Evolutionary conservation across 53 echinoderm and acorn worm genomes (phyloP).

Genomic region (Paelopatides confundens): DNA sequence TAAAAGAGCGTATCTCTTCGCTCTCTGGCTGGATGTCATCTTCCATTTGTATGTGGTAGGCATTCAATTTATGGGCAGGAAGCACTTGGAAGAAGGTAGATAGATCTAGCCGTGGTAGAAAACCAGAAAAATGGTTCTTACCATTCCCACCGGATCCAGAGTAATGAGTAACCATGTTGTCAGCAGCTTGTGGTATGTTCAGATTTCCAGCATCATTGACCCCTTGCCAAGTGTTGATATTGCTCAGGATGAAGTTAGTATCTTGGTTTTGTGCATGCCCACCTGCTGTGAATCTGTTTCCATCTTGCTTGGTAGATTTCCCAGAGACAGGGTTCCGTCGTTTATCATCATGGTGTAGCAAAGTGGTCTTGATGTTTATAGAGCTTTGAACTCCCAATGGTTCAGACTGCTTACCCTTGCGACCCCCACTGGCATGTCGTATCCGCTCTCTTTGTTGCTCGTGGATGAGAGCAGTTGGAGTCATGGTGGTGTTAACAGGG

Average conservation of each 20-base stretch:
- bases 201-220: constrained; percentile 40
- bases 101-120: constrained; percentile 93
- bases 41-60: constrained; percentile 99
- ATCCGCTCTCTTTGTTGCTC: constrained; percentile 43
- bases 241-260: constrained; percentile 26
- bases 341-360: constrained; percentile 14
- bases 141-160: constrained; percentile 37
- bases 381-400: not conserved
- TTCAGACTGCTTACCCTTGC: constrained; percentile 17
- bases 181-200: constrained; percentile 19
- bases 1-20: constrained; percentile 94
- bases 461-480: constrained; percentile 34
- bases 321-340: not conserved
- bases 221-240: constrained; percentile 44
- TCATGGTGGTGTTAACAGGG: not conserved
- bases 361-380: not conserved
- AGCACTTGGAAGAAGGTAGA: constrained; percentile 91
- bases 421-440: constrained; percentile 41
- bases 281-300: not conserved
- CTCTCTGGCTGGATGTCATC: constrained; percentile 84
- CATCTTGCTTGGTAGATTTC: constrained; percentile 4
- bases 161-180: not conserved
- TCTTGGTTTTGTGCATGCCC: not conserved
- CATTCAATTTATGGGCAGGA: constrained; percentile 93
- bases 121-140: constrained; percentile 59